phyloP scores from a whole-genome alignment of 2,888 invertebrate species.

The Pyrrhia umbra region DNA sequence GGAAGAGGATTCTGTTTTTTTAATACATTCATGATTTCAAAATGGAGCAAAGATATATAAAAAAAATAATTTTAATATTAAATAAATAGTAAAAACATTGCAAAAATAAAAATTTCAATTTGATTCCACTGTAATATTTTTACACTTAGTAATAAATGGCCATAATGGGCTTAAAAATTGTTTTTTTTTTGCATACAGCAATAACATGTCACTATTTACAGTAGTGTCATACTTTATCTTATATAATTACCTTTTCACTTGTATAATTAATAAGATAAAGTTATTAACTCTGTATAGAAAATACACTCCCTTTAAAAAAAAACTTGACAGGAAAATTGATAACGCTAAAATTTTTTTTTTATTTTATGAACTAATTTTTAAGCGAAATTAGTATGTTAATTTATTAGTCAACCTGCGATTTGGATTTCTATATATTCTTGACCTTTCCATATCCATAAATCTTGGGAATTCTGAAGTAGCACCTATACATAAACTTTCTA shows the following conservation, averaged over 20 bases:
- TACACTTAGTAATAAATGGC: neutral
- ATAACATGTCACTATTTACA: neutral
- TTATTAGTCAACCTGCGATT: too few relatives aligned
- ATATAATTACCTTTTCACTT: too few relatives aligned
- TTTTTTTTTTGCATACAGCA: neutral
- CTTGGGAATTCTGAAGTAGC: neutral
- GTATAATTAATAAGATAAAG: too few relatives aligned
- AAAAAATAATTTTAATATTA: neutral
- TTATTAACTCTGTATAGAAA: too few relatives aligned
- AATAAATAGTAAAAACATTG: neutral
- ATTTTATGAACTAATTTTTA: too few relatives aligned
- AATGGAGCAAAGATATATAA: neutral
- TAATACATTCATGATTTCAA: neutral
- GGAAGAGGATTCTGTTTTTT: constrained; percentile 65
- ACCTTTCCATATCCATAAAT: neutral
- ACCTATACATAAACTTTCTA: neutral
- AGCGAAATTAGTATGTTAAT: too few relatives aligned
- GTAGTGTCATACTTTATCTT: too few relatives aligned
- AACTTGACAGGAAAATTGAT: too few relatives aligned
- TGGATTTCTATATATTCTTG: too few relatives aligned
- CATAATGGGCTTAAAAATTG: too few relatives aligned
- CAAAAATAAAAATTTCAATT: neutral
- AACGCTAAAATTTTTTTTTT: too few relatives aligned
- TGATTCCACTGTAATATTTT: neutral
- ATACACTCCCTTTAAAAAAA: too few relatives aligned